Evolutionary conservation across 2,888 invertebrate genomes (phyloP), one percentile per base, ranked within the genome.

Genomic region (Chrysolina oricalcia): DNA sequence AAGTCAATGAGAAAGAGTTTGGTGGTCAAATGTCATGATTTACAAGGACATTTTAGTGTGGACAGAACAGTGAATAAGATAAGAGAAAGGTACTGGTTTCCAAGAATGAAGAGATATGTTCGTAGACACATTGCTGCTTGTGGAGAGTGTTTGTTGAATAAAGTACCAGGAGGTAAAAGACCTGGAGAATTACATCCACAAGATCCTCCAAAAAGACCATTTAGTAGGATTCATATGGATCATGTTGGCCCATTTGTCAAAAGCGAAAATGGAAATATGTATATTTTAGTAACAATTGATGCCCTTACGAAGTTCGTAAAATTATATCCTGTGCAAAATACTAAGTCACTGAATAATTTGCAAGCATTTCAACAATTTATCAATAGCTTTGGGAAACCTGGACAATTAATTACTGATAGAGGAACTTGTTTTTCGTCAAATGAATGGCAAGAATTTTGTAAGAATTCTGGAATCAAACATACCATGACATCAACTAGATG

Each of bases 351-450:
- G 17, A 56, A 66, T 2, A 78, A 74, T 0, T n/a, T 82, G 0
- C 27, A 59, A 15, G 67, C 48, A 2, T n/a, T 83, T 15, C 70
- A 78, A 46, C 43, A 79, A 1, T 73, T 83, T 48, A 74, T 81
- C 0, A 65, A 77, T 27, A 62, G 41, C 11, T 82, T 62, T 53
- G 82, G 82, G 8, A 73, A 78, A 1, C 82, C 81, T 1, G 41
- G 41, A 10, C 72, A 77, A 35, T 75, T 82, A 10, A 76, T 84
- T 11, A 78, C 70, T 41, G 83, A 84, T 68, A 69, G 81, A 15
- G 74, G 76, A 27, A 74, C 50, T 13, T 48, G 35, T n/a, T 76
- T 27, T 27, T 27, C 27, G 5, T 2, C 27, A 27, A 27, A 27
- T 27, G 27, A 27, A 27, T 27, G 27, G 27, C 27, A 27, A 27